Evolutionary conservation across 2,888 invertebrate genomes (phyloP).

Genomic region (Drosophila helvetica): DNA sequence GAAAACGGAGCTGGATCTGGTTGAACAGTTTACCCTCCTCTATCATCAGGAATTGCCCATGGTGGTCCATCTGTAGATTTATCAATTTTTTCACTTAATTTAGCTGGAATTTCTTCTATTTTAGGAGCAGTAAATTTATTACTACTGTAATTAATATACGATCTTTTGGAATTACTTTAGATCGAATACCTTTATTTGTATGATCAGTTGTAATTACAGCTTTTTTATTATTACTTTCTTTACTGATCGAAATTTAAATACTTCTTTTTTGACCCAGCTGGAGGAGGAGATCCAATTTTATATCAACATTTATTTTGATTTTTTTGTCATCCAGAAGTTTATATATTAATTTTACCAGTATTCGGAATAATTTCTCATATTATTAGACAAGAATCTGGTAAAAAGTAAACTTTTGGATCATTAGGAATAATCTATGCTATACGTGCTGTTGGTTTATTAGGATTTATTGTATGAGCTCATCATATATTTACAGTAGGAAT

Average conservation of each 20-base stretch:
- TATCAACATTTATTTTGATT: conserved; percentile 95
- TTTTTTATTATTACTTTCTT: conserved; percentile 84
- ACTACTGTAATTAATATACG: conserved; percentile 90
- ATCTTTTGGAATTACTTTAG: conserved; percentile 86
- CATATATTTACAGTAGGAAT: too few relatives aligned
- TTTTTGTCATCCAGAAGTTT: conserved; percentile 94
- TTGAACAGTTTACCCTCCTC: too few relatives aligned
- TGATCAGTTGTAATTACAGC: conserved; percentile 89
- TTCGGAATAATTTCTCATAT: conserved; percentile 45
- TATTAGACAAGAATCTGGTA: conserved; percentile 78
- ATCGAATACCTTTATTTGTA: conserved; percentile 89
- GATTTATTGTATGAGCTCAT: too few relatives aligned
- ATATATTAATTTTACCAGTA: conserved; percentile 85
- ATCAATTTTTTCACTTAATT: too few relatives aligned
- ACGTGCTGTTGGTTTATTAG: too few relatives aligned
- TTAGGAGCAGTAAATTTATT: conserved; percentile 91
- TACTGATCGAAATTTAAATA: conserved; percentile 92
- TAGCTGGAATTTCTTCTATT: too few relatives aligned
- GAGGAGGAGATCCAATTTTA: too few relatives aligned
- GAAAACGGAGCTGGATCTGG: too few relatives aligned
- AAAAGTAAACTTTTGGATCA: too few relatives aligned
- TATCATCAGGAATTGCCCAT: too few relatives aligned
- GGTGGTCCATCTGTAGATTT: too few relatives aligned
- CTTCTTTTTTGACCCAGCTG: conserved; percentile 91
- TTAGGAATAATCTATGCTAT: too few relatives aligned